Conservation (phyloP, 2,797 vertebrate genomes). For the Carcharodon carcharias region DNA sequence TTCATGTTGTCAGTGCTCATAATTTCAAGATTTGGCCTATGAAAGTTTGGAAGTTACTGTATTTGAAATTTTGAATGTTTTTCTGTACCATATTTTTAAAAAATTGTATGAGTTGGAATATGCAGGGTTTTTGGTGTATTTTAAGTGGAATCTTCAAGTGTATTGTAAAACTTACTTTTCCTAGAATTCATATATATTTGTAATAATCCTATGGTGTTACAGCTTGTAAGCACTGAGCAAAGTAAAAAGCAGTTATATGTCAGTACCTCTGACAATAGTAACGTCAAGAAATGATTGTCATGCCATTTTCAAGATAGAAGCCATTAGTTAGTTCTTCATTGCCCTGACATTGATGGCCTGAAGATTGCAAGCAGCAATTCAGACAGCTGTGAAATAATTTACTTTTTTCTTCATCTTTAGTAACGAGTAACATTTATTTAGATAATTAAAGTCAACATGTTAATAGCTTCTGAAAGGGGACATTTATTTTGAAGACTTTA, state of each 20-base stretch:
- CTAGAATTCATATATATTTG: not conserved
- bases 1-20: not conserved
- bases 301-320: constrained; percentile 34
- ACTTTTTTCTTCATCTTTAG: constrained; percentile 9
- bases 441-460: not conserved
- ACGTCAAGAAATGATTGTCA: not conserved
- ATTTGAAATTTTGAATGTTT: not conserved
- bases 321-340: constrained; percentile 26
- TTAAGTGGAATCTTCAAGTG: not conserved
- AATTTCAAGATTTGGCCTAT: not conserved
- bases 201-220: not conserved
- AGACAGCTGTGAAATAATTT: constrained; percentile 30
- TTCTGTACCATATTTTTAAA: not conserved
- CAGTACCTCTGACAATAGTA: constrained; percentile 17
- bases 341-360: constrained; percentile 32
- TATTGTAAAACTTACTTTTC: constrained; percentile 19
- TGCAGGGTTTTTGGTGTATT: not conserved
- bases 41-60: not conserved
- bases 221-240: not conserved
- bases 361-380: constrained; percentile 1
- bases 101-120: not conserved
- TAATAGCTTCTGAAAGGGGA: constrained; percentile 6
- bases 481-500: not conserved
- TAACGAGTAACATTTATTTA: constrained; percentile 10
- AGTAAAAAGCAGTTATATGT: constrained; percentile 19